Percentiles rank a stretch among this genome's conserved stretches.
These are phyloP conservation scores for Archivesica marissinica DNA, from an alignment of 1,140 invertebrate species.

Conservation along the genomic window DNA sequence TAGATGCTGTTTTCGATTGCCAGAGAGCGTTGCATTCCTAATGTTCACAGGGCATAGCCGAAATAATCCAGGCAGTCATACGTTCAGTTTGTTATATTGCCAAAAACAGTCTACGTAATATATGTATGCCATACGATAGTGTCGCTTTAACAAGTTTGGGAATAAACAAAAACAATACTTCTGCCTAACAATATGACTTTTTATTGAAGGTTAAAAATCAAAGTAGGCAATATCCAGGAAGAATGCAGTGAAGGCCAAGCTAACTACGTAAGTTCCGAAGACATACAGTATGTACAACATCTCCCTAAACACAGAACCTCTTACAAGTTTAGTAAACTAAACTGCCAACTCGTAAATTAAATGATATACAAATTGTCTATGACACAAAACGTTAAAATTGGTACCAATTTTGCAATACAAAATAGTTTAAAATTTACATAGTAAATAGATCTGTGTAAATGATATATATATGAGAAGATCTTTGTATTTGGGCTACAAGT, in stretches of 20 bases:
- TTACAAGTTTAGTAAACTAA: slow-evolving; percentile 54
- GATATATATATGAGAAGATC: slow-evolving; percentile 44
- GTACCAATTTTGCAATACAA: slow-evolving; percentile 55
- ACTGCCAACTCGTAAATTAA: slow-evolving; percentile 24
- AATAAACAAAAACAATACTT: slow-evolving; percentile 41
- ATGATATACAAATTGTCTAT: slow-evolving; percentile 57
- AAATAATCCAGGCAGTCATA: too few species aligned
- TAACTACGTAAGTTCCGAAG: slow-evolving; percentile 36
- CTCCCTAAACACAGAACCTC: slow-evolving; percentile 39
- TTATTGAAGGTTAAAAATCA: slow-evolving; percentile 67
- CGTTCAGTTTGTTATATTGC: too few species aligned
- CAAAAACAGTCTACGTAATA: too few species aligned
- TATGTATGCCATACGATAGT: too few species aligned
- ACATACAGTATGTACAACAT: slow-evolving; percentile 52
- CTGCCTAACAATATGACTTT: slow-evolving; percentile 57
- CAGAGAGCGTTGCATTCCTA: too few species aligned
- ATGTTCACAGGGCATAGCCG: too few species aligned
- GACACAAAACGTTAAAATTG: slow-evolving; percentile 58
- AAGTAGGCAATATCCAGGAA: slow-evolving; percentile 65
- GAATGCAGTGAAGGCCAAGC: slow-evolving; percentile 56
- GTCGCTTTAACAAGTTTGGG: too few species aligned
- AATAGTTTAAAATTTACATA: slow-evolving; percentile 56
- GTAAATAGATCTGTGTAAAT: slow-evolving; percentile 56
- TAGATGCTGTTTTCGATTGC: too few species aligned
- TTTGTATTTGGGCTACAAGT: slow-evolving; percentile 53